Conservation (phyloP, 1,140 invertebrate genomes). For the Psix sp. region DNA sequence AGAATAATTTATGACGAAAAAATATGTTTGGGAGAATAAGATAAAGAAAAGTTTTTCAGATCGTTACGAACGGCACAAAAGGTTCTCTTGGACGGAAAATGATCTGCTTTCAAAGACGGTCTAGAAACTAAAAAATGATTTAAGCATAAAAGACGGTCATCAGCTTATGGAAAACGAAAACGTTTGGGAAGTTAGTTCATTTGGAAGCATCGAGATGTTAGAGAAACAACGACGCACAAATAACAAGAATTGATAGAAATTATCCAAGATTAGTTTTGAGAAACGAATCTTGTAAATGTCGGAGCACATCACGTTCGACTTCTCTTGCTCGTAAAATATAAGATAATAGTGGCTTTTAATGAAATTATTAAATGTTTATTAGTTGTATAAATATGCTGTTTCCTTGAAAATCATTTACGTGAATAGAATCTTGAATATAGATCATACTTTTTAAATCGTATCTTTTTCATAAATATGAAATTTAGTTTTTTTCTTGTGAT, state of each 20-base stretch:
- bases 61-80: constrained; percentile 24
- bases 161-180: constrained; percentile 33
- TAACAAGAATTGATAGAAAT: constrained; percentile 27
- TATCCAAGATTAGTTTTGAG: constrained; percentile 39
- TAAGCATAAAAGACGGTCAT: constrained; percentile 20
- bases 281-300: constrained; percentile 44
- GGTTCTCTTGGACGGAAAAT: constrained; percentile 20
- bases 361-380: constrained; percentile 25
- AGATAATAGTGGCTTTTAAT: constrained; percentile 43
- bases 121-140: constrained; percentile 45
- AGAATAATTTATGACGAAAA: constrained; percentile 45
- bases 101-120: constrained; percentile 37
- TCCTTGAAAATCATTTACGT: constrained; percentile 14
- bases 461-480: constrained; percentile 3
- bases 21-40: constrained; percentile 23
- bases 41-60: constrained; percentile 36
- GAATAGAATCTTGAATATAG: constrained; percentile 26
- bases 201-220: constrained; percentile 13
- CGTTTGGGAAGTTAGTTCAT: constrained; percentile 37
- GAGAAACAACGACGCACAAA: constrained; percentile 25
- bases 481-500: no score
- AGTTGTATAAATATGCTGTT: constrained; percentile 12
- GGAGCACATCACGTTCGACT: constrained; percentile 27
- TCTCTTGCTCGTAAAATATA: constrained; percentile 27
- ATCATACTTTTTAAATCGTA: constrained; percentile 30